Conservation (phyloP, 2,888 invertebrate species). For the Copidosoma aretas region DNA sequence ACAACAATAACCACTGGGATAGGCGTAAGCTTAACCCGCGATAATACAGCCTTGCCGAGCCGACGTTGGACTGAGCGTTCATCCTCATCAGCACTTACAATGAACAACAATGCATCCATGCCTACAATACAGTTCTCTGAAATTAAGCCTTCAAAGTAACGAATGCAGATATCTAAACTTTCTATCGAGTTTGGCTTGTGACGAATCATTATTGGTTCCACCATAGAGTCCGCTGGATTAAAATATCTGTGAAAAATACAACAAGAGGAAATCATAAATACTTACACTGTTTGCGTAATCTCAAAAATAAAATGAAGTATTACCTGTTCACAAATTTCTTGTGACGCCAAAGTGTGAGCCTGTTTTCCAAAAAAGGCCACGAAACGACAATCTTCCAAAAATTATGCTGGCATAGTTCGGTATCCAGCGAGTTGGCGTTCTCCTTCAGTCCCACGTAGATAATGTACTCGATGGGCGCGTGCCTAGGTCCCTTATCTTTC, state of each 20-base stretch:
- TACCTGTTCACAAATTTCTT: conserved; percentile 64
- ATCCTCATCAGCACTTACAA: conserved; percentile 51
- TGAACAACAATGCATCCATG: conserved; percentile 55
- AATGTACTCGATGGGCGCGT: conserved; percentile 63
- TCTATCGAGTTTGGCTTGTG: conserved; percentile 54
- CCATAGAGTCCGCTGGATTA: conserved; percentile 56
- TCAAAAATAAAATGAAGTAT: neutral
- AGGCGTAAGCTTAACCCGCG: conserved; percentile 53
- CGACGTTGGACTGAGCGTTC: conserved; percentile 47
- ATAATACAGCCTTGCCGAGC: conserved; percentile 52
- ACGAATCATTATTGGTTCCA: conserved; percentile 52
- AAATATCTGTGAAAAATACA: conserved; percentile 51
- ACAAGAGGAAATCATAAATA: neutral
- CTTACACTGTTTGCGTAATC: neutral
- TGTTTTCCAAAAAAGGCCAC: conserved; percentile 65
- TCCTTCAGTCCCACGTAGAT: conserved; percentile 64
- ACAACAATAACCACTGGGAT: conserved; percentile 55
- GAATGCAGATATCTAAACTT: conserved; percentile 54
- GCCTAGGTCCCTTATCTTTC: conserved; percentile 1
- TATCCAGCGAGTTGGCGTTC: conserved; percentile 62
- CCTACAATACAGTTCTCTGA: conserved; percentile 50
- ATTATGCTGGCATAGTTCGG: conserved; percentile 58
- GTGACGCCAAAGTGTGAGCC: conserved; percentile 63
- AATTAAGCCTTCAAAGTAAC: conserved; percentile 52
- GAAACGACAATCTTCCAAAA: conserved; percentile 72